Percentiles rank a stretch among this genome's conserved stretches.
phyloP scores from a whole-genome alignment of 2,113 vertebrate genomes.

The Noctilio leporinus region DNA sequence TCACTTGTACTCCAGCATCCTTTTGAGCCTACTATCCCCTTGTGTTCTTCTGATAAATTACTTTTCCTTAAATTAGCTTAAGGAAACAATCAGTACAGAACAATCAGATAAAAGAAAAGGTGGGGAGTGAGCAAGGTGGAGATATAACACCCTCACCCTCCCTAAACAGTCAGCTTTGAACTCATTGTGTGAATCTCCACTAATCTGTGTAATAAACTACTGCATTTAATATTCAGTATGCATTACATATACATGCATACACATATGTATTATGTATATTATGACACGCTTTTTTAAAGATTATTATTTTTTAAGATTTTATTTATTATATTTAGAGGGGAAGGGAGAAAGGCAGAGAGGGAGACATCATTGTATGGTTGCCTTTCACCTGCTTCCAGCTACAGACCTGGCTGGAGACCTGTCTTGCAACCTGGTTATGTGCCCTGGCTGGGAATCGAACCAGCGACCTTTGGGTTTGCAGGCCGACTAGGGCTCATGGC shows the following conservation, averaged over 20 bases:
- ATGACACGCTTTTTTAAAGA: neutral
- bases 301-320: too few relatives aligned
- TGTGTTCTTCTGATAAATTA: neutral
- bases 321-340: too few relatives aligned
- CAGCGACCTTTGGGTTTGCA: too few relatives aligned
- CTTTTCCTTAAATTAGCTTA: neutral
- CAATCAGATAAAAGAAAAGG: neutral
- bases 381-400: too few relatives aligned
- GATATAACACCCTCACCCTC: neutral
- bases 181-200: neutral
- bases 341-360: too few relatives aligned
- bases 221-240: neutral
- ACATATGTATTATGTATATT: neutral
- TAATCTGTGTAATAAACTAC: neutral
- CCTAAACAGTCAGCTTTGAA: neutral
- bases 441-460: too few relatives aligned
- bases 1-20: neutral
- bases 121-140: neutral
- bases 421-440: too few relatives aligned
- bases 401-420: too few relatives aligned
- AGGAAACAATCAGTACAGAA: neutral
- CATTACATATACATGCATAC: neutral
- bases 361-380: too few relatives aligned
- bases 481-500: too few relatives aligned
- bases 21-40: neutral